Evolutionary conservation across 2,113 vertebrate genomes (phyloP).

Genomic region (Bufo bufo): DNA sequence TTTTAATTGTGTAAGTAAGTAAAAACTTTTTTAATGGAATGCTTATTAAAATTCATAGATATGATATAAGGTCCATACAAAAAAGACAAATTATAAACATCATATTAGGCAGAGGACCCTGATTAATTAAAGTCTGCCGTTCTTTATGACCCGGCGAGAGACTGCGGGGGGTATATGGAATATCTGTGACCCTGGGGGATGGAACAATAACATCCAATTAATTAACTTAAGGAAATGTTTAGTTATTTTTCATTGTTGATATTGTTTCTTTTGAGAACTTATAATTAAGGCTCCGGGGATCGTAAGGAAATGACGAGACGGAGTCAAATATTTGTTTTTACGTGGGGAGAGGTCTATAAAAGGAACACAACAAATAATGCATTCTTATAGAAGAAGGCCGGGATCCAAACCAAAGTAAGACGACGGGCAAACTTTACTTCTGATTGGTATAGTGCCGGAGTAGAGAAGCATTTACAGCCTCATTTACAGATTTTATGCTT

Average conservation of each 20-base stretch:
- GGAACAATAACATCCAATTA: neutral
- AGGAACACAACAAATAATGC: neutral
- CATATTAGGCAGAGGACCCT: too few species aligned
- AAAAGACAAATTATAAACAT: too few species aligned
- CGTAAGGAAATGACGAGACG: neutral
- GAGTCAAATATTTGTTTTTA: neutral
- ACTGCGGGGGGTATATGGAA: neutral
- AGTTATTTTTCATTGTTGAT: too few species aligned
- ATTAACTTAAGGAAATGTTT: too few species aligned
- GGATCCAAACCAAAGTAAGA: neutral
- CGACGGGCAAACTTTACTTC: too few species aligned
- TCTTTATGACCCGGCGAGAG: neutral
- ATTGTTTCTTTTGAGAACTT: neutral
- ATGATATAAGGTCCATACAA: too few species aligned
- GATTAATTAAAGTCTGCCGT: neutral
- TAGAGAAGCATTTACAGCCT: too few species aligned
- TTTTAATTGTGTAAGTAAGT: too few species aligned
- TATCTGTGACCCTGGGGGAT: neutral
- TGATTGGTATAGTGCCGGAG: too few species aligned
- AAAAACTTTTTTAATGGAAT: too few species aligned
- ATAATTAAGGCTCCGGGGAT: conserved; percentile 11
- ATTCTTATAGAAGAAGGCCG: neutral
- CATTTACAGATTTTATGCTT: too few species aligned
- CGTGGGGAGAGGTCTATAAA: neutral
- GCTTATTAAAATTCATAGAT: too few species aligned